Conservation (phyloP, 2,888 invertebrate genomes). For the Enchytraeus crypticus region DNA sequence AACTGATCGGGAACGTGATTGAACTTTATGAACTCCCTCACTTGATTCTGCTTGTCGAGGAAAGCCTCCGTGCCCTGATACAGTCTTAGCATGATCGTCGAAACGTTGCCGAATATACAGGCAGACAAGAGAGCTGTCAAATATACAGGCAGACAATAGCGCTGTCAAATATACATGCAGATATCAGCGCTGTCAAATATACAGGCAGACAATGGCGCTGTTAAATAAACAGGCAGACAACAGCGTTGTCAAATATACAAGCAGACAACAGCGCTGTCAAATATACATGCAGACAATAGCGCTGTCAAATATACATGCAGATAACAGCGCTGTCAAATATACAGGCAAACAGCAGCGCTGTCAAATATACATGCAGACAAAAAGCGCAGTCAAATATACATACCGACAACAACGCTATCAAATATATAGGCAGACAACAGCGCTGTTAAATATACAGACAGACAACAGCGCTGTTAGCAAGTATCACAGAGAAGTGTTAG, state of each 20-base stretch:
- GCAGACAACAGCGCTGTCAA: conserved; percentile 49
- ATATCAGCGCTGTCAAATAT: conserved; percentile 50
- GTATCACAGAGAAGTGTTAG: conserved; percentile 49
- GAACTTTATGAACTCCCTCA: conserved; percentile 49
- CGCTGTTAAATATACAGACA: no score
- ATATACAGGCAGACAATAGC: no score
- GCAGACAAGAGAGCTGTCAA: conserved; percentile 47
- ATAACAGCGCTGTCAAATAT: no score
- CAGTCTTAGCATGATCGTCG: conserved; percentile 47
- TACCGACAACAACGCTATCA: no score
- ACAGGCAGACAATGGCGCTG: conserved; percentile 49
- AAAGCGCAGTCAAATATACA: no score
- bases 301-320: no score
- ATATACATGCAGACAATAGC: conserved; percentile 48
- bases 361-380: conserved; percentile 50
- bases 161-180: no score
- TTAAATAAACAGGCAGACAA: no score
- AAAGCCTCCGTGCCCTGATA: conserved; percentile 49
- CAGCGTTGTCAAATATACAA: no score
- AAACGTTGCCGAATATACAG: conserved; percentile 49
- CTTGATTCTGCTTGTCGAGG: conserved; percentile 46
- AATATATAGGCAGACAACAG: conserved; percentile 49
- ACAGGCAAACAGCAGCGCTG: conserved; percentile 49
- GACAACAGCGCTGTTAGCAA: no score
- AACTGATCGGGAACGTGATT: conserved; percentile 46